Evolutionary conservation across 37 sponge, comb jelly and placozoan genomes (phyloP), one percentile per base, ranked within the genome.

Genomic region (Oscarella lobularis): DNA sequence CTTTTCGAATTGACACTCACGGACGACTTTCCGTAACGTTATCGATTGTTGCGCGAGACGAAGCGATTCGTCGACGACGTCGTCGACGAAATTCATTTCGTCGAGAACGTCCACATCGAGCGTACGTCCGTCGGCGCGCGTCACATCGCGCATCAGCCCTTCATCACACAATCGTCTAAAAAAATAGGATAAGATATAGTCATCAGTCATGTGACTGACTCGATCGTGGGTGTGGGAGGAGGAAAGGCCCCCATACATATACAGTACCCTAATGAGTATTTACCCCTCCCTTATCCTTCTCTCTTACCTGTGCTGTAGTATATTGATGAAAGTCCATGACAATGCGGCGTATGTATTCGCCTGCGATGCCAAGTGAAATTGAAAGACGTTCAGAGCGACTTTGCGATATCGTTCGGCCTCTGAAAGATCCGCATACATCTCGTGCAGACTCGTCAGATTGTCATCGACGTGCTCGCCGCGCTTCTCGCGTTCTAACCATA

Each of bases 21-120:
- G 29, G 35, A 68, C 33, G 4, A 68, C 71, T 14, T 68, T 68
- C 6, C 71, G 71, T 14, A 68, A 68, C 6, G 71, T 68, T 32
- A 68, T 4, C 6, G 71, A 68, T 20, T 68, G 71, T 35, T 68
- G 71, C 29, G 71, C 6, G 31, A 68, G 6, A 68, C 71, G 71
- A 5, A 68, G 31, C 31, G 71, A 68, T 14, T 68, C 71, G 6
- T 68, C 35, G 31, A 68, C 71, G 6, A 68, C 71, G 6, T 68
- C 29, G 35, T 68, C 71, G 33, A 68, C 33, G 31, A 29, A 68
- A 32, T 5, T 14, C 71, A 68, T 5, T 5, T 68, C 31, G 71
- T 68, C 71, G 35, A 68, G 71, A 4, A 35, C 71, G 5, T 5
- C 71, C 31, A 68, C 5, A 20, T 48, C 20, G 20, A 27, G 20